phyloP scores from a whole-genome alignment of 1,140 invertebrate species.

The Matsumurasca onukii region DNA sequence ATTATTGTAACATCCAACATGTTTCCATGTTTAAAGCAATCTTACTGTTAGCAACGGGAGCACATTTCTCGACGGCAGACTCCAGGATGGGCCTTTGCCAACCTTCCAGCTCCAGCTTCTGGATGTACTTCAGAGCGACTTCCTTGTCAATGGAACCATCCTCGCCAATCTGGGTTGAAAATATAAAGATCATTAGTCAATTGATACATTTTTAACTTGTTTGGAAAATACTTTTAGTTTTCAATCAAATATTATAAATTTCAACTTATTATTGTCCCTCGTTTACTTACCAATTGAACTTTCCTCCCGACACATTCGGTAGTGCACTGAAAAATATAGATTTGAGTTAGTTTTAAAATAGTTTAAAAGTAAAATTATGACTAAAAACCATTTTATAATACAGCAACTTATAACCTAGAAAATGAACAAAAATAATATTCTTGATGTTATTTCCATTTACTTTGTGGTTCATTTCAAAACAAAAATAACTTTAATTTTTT shows the following conservation, averaged over 20 bases:
- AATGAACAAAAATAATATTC: neutral
- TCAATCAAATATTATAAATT: no score
- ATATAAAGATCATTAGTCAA: no score
- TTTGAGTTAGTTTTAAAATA: no score
- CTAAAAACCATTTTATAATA: neutral
- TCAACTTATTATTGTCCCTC: no score
- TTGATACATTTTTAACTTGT: no score
- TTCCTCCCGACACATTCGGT: neutral
- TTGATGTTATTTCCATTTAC: no score
- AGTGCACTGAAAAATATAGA: neutral
- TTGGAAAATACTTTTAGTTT: no score
- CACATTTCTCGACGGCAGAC: conserved; percentile 2
- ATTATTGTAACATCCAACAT: no score
- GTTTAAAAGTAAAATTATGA: neutral
- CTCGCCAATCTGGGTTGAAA: conserved; percentile 1
- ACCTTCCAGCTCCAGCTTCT: conserved; percentile 7
- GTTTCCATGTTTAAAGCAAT: no score
- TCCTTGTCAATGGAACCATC: neutral
- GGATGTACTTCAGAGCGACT: neutral
- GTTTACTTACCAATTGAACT: neutral
- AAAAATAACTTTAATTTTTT: neutral
- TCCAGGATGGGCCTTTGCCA: conserved; percentile 10
- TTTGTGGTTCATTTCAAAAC: neutral
- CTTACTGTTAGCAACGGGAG: conserved; percentile 4
- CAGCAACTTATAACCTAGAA: neutral